Evolutionary conservation across 2,797 vertebrate species (phyloP).

Genomic region (Lepidocolaptes lacrymiger): DNA sequence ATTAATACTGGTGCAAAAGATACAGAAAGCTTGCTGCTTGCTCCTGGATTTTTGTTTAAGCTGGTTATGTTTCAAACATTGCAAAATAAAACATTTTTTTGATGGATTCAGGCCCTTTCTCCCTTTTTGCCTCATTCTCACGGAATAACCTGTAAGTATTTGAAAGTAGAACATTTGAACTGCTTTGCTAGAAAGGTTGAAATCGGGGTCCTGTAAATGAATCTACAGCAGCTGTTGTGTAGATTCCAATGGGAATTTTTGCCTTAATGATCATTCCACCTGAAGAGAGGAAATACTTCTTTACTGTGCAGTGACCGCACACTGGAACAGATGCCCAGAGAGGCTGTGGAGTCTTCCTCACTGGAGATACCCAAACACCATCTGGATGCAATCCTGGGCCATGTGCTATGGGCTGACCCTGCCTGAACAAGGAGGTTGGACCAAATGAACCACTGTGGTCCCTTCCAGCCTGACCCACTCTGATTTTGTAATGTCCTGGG

Average conservation of each 20-base stretch:
- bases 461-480: not conserved
- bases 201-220: not conserved
- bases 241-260: not conserved
- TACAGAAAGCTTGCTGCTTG: not conserved
- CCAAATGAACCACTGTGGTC: accelerated
- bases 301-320: not conserved
- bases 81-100: not conserved
- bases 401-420: not conserved
- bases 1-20: not conserved
- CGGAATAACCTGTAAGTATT: not conserved
- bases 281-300: not conserved
- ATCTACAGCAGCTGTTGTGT: not conserved
- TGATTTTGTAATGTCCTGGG: not conserved
- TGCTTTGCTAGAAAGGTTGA: not conserved
- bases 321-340: not conserved
- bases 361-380: not conserved
- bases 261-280: not conserved
- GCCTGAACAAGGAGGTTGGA: not conserved
- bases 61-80: not conserved
- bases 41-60: not conserved
- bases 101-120: not conserved
- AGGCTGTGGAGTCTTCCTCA: accelerated
- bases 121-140: not conserved
- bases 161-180: not conserved
- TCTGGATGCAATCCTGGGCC: not conserved